phyloP scores from a whole-genome alignment of 2,797 vertebrate genomes.

The Eulemur coronatus region DNA sequence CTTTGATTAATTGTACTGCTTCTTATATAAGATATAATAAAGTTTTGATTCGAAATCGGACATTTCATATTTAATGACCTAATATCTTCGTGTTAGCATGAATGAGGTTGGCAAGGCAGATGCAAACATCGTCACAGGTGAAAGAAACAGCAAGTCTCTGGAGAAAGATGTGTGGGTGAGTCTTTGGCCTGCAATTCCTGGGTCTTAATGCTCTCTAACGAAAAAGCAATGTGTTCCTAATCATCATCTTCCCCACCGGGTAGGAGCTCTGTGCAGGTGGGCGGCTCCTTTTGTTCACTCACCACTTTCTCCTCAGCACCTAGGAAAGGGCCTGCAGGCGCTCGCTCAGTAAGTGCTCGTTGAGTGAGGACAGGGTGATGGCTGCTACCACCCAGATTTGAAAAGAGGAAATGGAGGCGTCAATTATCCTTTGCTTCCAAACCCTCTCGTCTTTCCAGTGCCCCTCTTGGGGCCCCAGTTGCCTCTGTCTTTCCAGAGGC shows the following conservation, averaged over 20 bases:
- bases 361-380: background rate
- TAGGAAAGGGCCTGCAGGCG: background rate
- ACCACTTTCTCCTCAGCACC: background rate
- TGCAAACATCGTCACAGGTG: background rate
- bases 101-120: background rate
- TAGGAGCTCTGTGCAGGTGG: background rate
- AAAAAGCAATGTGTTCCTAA: accelerated
- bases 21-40: too few relatives aligned
- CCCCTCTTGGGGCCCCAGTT: background rate
- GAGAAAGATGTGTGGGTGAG: background rate
- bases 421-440: background rate
- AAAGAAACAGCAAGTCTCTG: background rate
- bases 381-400: background rate
- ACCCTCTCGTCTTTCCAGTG: background rate
- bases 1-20: too few relatives aligned
- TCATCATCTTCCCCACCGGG: background rate
- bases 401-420: background rate
- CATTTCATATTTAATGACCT: too few relatives aligned
- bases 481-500: background rate
- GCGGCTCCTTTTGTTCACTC: too few relatives aligned
- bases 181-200: background rate
- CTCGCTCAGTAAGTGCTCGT: accelerated
- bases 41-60: too few relatives aligned
- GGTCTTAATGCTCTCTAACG: background rate
- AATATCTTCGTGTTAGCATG: background rate